These are phyloP conservation scores for Magallana gigas DNA, from an alignment of 1,140 invertebrate genomes.

Conservation along the genomic window DNA sequence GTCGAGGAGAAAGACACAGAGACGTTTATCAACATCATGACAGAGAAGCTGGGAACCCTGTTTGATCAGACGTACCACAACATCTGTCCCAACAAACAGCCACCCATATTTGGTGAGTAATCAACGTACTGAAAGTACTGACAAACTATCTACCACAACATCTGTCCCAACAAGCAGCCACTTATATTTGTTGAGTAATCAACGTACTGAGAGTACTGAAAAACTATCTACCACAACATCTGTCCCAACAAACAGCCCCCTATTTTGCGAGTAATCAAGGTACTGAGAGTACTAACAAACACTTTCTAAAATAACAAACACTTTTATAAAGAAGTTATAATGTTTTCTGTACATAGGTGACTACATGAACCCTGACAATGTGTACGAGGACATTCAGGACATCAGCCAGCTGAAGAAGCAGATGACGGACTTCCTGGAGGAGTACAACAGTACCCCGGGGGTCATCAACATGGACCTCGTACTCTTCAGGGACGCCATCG, in stretches of 20 bases:
- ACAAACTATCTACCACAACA: no score
- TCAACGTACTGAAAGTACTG: no score
- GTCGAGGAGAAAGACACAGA: slow-evolving; percentile 89
- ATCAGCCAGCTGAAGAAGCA: slow-evolving; percentile 83
- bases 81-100: slow-evolving; percentile 82
- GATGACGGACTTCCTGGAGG: slow-evolving; percentile 86
- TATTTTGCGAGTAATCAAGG: no score
- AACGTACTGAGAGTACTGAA: no score
- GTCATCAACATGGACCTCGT: slow-evolving; percentile 89
- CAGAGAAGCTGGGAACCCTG: slow-evolving; percentile 86
- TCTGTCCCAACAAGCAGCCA: no score
- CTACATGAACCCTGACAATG: slow-evolving; percentile 86
- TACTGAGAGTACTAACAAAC: no score
- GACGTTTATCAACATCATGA: slow-evolving; percentile 86
- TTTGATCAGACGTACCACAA: slow-evolving; percentile 89
- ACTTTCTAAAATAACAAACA: no score
- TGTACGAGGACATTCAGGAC: slow-evolving; percentile 89
- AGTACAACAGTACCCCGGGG: slow-evolving; percentile 89
- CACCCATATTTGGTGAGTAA: no score
- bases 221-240: no score
- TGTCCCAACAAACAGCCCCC: no score
- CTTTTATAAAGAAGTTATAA: no score
- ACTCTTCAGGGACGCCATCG: slow-evolving; percentile 90
- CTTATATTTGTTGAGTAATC: no score
- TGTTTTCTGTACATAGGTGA: slow-evolving; percentile 78